Percentiles rank a stretch among this genome's conserved stretches.
These are phyloP conservation scores for Acanthiza pusilla DNA, from an alignment of 2,797 vertebrate genomes.

Conservation along the genomic window DNA sequence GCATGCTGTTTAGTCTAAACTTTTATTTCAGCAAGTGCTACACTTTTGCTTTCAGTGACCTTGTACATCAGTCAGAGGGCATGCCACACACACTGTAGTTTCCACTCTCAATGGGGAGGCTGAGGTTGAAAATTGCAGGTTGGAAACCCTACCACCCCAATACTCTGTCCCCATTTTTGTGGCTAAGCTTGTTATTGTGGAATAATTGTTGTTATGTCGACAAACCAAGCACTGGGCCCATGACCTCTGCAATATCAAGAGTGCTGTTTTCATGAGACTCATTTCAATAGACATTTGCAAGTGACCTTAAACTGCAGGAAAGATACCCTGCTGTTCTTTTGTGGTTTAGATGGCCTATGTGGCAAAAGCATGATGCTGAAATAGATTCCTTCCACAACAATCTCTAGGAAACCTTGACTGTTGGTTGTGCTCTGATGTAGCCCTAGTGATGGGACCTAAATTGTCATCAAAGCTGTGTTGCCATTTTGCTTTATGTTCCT, in stretches of 20 bases:
- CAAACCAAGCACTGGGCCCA: not conserved
- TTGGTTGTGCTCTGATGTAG: not conserved
- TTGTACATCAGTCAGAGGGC: not conserved
- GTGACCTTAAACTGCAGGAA: not conserved
- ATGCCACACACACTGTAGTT: conserved; percentile 1
- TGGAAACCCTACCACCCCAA: not conserved
- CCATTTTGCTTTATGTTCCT: not conserved
- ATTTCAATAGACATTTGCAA: not conserved
- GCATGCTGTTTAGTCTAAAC: conserved; percentile 15
- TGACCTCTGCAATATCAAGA: conserved; percentile 1
- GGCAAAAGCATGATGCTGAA: not conserved
- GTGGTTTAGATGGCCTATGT: not conserved
- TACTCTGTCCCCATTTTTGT: not conserved
- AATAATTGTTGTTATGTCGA: not conserved
- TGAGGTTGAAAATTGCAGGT: not conserved
- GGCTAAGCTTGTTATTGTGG: not conserved
- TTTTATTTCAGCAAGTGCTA: conserved; percentile 28
- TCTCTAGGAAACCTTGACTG: not conserved
- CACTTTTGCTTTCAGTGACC: conserved; percentile 23
- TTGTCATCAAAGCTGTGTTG: not conserved
- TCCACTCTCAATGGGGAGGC: not conserved
- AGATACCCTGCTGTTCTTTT: conserved; percentile 5
- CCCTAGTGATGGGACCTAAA: not conserved
- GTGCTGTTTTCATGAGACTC: not conserved
- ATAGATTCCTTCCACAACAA: not conserved